Conservation (phyloP, 2,888 invertebrate genomes). For the Asteroscopus sphinx region DNA sequence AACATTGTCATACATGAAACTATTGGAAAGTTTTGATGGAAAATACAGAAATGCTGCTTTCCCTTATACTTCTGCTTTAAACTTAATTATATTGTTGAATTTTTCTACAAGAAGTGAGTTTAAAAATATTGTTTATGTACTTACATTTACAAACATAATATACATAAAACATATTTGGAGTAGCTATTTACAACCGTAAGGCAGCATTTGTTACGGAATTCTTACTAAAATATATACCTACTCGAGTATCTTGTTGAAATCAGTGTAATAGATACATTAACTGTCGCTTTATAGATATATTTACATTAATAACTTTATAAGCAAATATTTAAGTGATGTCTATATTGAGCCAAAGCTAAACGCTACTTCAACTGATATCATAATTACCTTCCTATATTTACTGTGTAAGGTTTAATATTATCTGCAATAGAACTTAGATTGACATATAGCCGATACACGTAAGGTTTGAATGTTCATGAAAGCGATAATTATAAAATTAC, state of each 20-base stretch:
- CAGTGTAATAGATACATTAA: conserved; percentile 45
- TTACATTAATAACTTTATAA: conserved; percentile 52
- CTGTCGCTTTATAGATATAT: conserved; percentile 64
- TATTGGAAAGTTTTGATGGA: conserved; percentile 18
- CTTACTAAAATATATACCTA: conserved; percentile 45
- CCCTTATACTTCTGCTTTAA: conserved; percentile 42
- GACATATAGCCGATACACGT: conserved; percentile 64
- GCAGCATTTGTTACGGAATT: conserved; percentile 56
- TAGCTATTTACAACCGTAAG: conserved; percentile 51
- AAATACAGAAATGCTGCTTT: conserved; percentile 60
- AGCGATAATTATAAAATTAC: conserved; percentile 59
- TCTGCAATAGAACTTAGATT: conserved; percentile 60
- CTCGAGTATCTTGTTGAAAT: conserved; percentile 43
- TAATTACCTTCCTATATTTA: conserved; percentile 60
- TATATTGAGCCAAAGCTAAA: conserved; percentile 77
- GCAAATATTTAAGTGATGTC: conserved; percentile 63
- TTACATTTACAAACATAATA: conserved; percentile 46
- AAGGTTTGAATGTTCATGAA: conserved; percentile 64
- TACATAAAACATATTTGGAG: conserved; percentile 52
- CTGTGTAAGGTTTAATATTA: conserved; percentile 65
- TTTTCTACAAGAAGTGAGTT: conserved; percentile 45
- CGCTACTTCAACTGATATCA: conserved; percentile 69
- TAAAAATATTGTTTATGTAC: conserved; percentile 52
- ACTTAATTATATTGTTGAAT: conserved; percentile 28
- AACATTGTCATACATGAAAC: conserved; percentile 42